phyloP scores from a whole-genome alignment of 2,888 invertebrate species.

The Phortica magna region DNA sequence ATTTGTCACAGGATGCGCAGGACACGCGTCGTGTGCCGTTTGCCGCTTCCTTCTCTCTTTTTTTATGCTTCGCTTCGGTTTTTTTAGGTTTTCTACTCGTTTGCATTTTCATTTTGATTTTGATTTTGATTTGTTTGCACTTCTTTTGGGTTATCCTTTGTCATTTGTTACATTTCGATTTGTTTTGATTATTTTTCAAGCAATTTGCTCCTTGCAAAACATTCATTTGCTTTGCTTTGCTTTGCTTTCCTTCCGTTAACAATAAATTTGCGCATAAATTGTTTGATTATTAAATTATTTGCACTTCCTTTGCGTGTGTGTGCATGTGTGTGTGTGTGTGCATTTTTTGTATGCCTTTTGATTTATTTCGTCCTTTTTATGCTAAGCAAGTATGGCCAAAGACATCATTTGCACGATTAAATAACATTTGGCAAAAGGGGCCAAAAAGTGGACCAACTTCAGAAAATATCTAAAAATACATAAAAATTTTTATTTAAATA shows the following conservation, averaged over 20 bases:
- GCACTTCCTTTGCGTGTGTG: neutral
- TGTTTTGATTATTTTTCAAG: conserved; percentile 57
- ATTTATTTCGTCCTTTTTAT: neutral
- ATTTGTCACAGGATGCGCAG: conserved; percentile 63
- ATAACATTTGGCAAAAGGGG: too few relatives aligned
- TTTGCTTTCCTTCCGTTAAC: conserved; percentile 52
- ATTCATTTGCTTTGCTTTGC: conserved; percentile 22
- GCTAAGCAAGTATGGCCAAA: neutral
- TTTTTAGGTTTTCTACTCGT: neutral
- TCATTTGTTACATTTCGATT: conserved; percentile 10
- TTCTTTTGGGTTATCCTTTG: neutral
- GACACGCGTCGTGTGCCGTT: conserved; percentile 36
- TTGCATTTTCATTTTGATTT: neutral
- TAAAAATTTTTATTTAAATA: neutral
- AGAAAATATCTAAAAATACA: too few relatives aligned
- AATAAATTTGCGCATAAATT: conserved; percentile 63
- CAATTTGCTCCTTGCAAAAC: conserved; percentile 66
- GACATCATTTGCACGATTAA: too few relatives aligned
- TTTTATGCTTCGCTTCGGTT: neutral
- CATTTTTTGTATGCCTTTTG: neutral
- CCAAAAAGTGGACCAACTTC: too few relatives aligned
- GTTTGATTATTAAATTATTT: conserved; percentile 65
- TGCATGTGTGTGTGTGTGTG: neutral
- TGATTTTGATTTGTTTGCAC: neutral
- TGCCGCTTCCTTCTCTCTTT: conserved; percentile 37